Evolutionary conservation across 2,113 vertebrate genomes (phyloP).

Genomic region (Heterotilapia buettikoferi): DNA sequence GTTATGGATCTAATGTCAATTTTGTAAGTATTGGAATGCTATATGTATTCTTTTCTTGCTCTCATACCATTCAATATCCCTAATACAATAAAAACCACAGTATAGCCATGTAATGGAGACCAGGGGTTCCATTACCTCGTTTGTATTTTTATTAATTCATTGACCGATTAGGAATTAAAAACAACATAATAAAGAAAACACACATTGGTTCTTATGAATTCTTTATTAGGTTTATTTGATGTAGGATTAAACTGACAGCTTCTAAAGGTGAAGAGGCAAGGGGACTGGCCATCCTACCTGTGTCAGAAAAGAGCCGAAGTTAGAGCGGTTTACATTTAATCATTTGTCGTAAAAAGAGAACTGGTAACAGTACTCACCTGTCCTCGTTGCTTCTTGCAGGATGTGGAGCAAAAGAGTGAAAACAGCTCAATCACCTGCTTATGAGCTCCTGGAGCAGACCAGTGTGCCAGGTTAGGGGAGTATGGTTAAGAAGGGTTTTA

Average conservation of each 20-base stretch:
- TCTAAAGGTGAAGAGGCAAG: not conserved
- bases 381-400: not conserved
- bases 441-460: not conserved
- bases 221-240: not conserved
- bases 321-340: not conserved
- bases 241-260: not conserved
- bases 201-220: not conserved
- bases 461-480: not conserved
- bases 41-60: not conserved
- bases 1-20: not conserved
- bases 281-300: not conserved
- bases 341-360: not conserved
- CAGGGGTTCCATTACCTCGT: accelerated
- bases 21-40: not conserved
- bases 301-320: not conserved
- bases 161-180: not conserved
- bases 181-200: not conserved
- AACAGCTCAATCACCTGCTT: not conserved
- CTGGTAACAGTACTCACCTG: not conserved
- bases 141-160: not conserved
- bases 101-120: not conserved
- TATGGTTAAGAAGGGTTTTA: not conserved
- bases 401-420: not conserved
- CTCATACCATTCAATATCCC: not conserved
- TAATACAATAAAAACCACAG: not conserved